phyloP scores from a whole-genome alignment of 2,113 vertebrate genomes.

The Brachyhypopomus occidentalis region DNA sequence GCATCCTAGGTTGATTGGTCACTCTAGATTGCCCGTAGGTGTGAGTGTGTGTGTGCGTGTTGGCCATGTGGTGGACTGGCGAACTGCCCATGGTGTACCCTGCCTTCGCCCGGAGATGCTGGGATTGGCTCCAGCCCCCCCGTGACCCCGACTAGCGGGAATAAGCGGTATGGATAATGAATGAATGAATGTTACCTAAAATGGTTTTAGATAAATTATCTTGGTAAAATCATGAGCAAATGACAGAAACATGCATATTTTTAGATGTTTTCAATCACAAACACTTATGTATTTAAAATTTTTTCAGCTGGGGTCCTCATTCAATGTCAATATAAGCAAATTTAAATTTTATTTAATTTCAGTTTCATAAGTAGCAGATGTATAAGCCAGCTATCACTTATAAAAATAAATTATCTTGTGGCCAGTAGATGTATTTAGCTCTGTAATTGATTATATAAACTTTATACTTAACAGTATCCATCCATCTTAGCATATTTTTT shows the following conservation, averaged over 20 bases:
- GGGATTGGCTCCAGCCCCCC: too few species aligned
- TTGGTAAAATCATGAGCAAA: background rate
- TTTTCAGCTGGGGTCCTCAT: background rate
- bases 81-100: too few species aligned
- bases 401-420: conserved; percentile 14
- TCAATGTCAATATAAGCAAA: background rate
- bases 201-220: background rate
- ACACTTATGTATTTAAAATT: background rate
- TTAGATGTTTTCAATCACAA: background rate
- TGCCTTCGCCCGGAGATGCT: too few species aligned
- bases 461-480: background rate
- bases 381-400: conserved; percentile 5
- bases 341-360: background rate
- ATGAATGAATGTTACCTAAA: background rate
- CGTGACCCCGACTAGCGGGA: too few species aligned
- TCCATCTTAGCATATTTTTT: background rate
- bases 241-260: background rate
- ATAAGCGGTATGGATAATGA: too few species aligned
- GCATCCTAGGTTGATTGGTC: too few species aligned
- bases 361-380: background rate
- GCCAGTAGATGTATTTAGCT: background rate
- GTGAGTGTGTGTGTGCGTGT: too few species aligned
- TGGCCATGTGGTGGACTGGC: too few species aligned
- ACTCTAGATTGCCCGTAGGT: too few species aligned
- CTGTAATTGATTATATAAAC: background rate